Conservation (phyloP, 2,888 invertebrate genomes). For the Unio delphinus region DNA sequence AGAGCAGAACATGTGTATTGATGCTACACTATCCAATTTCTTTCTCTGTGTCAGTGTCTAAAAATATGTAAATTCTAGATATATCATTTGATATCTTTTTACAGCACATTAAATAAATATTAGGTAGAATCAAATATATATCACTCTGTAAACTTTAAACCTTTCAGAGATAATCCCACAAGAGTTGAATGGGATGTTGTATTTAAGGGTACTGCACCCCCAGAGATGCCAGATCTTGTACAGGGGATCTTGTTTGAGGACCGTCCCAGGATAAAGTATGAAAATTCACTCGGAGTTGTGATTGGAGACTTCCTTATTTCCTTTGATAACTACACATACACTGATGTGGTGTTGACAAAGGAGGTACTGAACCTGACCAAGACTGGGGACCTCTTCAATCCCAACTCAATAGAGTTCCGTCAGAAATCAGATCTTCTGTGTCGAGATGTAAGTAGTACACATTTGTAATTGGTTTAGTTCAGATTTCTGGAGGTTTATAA, state of each 20-base stretch:
- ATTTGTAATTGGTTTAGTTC: neutral
- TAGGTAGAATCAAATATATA: neutral
- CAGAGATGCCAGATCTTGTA: slow-evolving; percentile 25
- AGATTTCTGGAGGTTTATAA: neutral
- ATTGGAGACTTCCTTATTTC: slow-evolving; percentile 44
- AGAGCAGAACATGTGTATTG: neutral
- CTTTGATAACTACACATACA: slow-evolving; percentile 40
- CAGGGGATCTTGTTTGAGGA: slow-evolving; percentile 30
- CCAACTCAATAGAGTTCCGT: slow-evolving; percentile 32
- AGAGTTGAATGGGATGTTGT: slow-evolving; percentile 42
- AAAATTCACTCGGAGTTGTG: slow-evolving; percentile 28
- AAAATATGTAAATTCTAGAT: too few relatives aligned
- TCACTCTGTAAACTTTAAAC: neutral
- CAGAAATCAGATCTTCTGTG: slow-evolving; percentile 29
- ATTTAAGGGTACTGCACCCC: slow-evolving; percentile 40
- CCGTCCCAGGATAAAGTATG: slow-evolving; percentile 30
- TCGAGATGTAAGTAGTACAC: slow-evolving; percentile 33
- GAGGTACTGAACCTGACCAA: slow-evolving; percentile 41
- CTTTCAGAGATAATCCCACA: slow-evolving; percentile 35
- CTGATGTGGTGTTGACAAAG: slow-evolving; percentile 23
- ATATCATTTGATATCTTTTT: too few relatives aligned
- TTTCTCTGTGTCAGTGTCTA: neutral
- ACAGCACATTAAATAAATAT: too few relatives aligned
- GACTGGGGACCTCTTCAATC: slow-evolving; percentile 34
- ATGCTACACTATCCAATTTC: neutral